These are phyloP conservation scores for Eupelmus urozonus DNA, from an alignment of 2,888 invertebrate genomes.

Conservation along the genomic window DNA sequence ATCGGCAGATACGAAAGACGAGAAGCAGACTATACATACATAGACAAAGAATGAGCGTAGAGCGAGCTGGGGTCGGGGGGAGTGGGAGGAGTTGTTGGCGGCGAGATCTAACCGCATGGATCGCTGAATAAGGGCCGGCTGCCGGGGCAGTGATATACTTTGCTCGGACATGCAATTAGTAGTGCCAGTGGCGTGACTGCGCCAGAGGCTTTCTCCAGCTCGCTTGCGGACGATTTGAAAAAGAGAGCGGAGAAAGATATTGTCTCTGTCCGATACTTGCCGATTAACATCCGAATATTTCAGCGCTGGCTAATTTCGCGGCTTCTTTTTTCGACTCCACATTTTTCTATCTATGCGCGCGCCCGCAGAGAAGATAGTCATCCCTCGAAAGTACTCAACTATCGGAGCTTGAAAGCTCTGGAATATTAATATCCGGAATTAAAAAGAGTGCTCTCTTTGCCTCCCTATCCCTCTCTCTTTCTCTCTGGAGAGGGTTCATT, in stretches of 20 bases:
- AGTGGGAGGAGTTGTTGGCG: background rate
- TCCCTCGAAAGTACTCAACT: background rate
- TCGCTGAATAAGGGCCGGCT: slow-evolving; percentile 55
- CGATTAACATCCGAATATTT: slow-evolving; percentile 15
- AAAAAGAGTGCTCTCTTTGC: slow-evolving; percentile 16
- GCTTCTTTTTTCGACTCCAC: slow-evolving; percentile 16
- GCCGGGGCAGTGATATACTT: slow-evolving; percentile 71
- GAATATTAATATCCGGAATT: slow-evolving; percentile 39
- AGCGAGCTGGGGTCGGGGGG: background rate
- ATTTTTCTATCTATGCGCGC: background rate
- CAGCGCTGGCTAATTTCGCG: slow-evolving; percentile 26
- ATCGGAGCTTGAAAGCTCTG: slow-evolving; percentile 2
- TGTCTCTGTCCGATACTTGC: slow-evolving; percentile 29
- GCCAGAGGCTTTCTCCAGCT: background rate
- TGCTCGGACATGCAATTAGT: slow-evolving; percentile 74
- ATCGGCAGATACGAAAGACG: slow-evolving; percentile 46
- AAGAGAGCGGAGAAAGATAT: slow-evolving; percentile 14
- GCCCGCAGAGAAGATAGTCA: background rate
- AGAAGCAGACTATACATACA: slow-evolving; percentile 22
- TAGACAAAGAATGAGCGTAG: slow-evolving; percentile 48
- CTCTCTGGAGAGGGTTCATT: background rate
- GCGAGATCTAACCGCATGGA: slow-evolving; percentile 43
- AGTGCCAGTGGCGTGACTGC: slow-evolving; percentile 65
- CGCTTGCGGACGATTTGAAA: background rate
- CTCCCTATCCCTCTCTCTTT: no score